Evolutionary conservation across 1,140 invertebrate species (phyloP), one percentile per base, ranked within the genome.

Genomic region (Drosophila sp.): DNA sequence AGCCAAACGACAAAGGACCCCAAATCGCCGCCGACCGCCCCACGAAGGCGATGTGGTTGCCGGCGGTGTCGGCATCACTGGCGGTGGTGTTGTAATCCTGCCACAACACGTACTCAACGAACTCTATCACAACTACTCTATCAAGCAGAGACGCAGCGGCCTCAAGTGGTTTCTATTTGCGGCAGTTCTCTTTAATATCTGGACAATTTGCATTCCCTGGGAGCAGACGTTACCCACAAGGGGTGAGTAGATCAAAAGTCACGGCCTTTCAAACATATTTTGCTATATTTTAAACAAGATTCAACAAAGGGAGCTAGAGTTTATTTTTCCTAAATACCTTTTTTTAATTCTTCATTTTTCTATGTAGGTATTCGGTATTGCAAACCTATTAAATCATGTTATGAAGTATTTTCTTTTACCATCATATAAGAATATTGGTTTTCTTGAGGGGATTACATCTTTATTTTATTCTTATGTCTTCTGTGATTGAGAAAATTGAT

Each of bases 91-190:
- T 7, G 87, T 92, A n/a, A 77, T 86, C 43, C 92, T 94, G 72
- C 83, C 91, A 18, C 94, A 95, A 70, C 80, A 93, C 14, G 93
- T 94, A 38, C 93, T 96, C 46, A 96, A 97, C 89, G 93, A 94
- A 76, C 93, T 97, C 0, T 97, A 97, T 91, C 94, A 94, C 67
- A 94, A 94, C 38, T 97, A 97, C 86, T 95, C 95, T 41, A 93
- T 95, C 43, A 94, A 95, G 67, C 96, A 97, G 86, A 94, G 95
- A 63, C 94, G 96, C 50, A 93, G 94, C 27, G 96, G 95, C n/a
- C 92, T 97, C n/a, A 94, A 95, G 74, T 95, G 95, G 77, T 95
- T 97, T 89, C 92, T 97, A 0, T 90, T 94, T 9, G 94, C 95
- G 32, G 94, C 95, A 18, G 92, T 96, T 13, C 86, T 96, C 11